These are phyloP conservation scores for Apodemia zela DNA, from an alignment of 2,888 invertebrate species.

Conservation along the genomic window DNA sequence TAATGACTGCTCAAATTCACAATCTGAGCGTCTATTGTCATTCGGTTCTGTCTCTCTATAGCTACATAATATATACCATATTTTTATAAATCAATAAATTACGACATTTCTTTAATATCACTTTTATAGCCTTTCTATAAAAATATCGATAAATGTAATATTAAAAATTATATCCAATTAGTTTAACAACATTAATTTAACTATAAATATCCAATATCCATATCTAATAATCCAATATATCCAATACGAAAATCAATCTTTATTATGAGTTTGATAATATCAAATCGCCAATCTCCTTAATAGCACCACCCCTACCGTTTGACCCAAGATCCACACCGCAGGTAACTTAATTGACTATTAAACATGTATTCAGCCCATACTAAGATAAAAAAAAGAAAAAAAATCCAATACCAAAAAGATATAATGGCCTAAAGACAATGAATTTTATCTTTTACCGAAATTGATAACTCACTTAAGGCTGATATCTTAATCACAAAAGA, in stretches of 20 bases:
- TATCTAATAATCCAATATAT: no score
- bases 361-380: no score
- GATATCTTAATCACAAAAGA: slow-evolving; percentile 31
- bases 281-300: slow-evolving; percentile 21
- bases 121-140: not conserved
- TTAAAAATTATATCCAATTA: not conserved
- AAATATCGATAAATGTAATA: not conserved
- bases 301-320: slow-evolving; percentile 46
- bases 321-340: slow-evolving; percentile 62
- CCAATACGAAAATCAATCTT: not conserved
- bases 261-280: not conserved
- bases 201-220: no score
- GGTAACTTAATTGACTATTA: slow-evolving; percentile 79
- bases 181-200: not conserved
- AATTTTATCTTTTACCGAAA: slow-evolving; percentile 67
- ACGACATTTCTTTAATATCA: no score
- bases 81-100: no score
- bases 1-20: no score
- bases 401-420: slow-evolving; percentile 66
- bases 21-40: no score
- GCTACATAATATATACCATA: no score
- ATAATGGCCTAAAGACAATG: slow-evolving; percentile 71
- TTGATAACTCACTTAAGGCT: slow-evolving; percentile 77
- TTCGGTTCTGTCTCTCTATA: no score
- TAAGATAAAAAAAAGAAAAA: no score